phyloP scores from a whole-genome alignment of 2,797 vertebrate genomes.

The Valencia hispanica region DNA sequence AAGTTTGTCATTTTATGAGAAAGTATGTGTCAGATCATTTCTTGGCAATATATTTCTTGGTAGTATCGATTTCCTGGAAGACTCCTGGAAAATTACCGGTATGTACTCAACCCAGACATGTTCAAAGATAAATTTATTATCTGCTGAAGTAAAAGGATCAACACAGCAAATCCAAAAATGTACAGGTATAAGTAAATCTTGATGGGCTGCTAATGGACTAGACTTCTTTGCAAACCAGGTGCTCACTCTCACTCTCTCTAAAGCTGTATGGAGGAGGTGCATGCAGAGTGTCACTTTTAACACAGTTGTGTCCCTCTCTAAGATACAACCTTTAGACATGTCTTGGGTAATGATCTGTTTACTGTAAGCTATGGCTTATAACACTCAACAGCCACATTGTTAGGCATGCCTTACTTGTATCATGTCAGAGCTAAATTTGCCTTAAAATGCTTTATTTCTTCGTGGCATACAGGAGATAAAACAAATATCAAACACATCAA shows the following conservation, averaged over 20 bases:
- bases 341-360: background rate
- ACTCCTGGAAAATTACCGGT: background rate
- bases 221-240: background rate
- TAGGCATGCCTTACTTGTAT: background rate
- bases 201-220: background rate
- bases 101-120: background rate
- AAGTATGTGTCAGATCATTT: background rate
- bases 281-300: background rate
- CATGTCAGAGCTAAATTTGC: background rate
- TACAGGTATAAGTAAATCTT: background rate
- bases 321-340: background rate
- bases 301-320: background rate
- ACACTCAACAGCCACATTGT: background rate
- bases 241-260: background rate
- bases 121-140: background rate
- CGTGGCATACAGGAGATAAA: background rate
- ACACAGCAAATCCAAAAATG: background rate
- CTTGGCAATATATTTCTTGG: background rate
- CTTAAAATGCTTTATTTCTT: background rate
- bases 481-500: background rate
- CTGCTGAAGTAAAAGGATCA: background rate
- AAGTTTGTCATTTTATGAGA: background rate
- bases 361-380: background rate
- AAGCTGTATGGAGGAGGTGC: background rate
- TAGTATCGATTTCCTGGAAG: conserved; percentile 1